A percentile compares a stretch with the other conserved stretches of the same genome.
Conservation (phyloP, 2,888 invertebrate genomes). For the Gastrophysa polygoni region DNA sequence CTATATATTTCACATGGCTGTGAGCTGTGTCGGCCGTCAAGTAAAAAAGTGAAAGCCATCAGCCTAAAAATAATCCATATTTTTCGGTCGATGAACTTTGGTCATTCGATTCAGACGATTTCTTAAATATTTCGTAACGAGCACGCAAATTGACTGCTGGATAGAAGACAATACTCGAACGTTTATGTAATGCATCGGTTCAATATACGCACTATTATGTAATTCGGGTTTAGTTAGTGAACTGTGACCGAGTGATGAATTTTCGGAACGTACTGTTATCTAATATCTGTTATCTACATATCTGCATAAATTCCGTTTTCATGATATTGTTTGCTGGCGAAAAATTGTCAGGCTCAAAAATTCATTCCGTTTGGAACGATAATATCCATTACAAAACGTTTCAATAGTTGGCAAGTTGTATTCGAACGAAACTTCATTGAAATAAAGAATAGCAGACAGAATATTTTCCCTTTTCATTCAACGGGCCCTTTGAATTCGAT, state of each 20-base stretch:
- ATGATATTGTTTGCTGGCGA: no score
- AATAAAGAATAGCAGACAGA: no score
- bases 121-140: constrained; percentile 50
- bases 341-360: no score
- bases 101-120: constrained; percentile 48
- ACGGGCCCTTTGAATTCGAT: no score
- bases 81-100: constrained; percentile 52
- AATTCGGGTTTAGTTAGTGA: constrained; percentile 19
- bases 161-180: constrained; percentile 37
- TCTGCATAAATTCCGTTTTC: no score
- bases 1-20: not conserved
- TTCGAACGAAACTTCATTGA: no score
- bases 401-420: no score
- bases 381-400: no score
- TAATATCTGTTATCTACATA: constrained; percentile 4
- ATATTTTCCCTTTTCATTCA: no score
- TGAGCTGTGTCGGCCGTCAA: not conserved
- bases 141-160: constrained; percentile 42
- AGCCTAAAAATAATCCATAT: constrained; percentile 52
- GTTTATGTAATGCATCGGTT: constrained; percentile 39
- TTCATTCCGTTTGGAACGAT: no score
- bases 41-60: constrained; percentile 57
- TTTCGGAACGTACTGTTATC: constrained; percentile 14
- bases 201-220: constrained; percentile 35
- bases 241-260: constrained; percentile 19